Evolutionary conservation across 2,888 invertebrate species (phyloP).

Genomic region (Amaurobius ferox): DNA sequence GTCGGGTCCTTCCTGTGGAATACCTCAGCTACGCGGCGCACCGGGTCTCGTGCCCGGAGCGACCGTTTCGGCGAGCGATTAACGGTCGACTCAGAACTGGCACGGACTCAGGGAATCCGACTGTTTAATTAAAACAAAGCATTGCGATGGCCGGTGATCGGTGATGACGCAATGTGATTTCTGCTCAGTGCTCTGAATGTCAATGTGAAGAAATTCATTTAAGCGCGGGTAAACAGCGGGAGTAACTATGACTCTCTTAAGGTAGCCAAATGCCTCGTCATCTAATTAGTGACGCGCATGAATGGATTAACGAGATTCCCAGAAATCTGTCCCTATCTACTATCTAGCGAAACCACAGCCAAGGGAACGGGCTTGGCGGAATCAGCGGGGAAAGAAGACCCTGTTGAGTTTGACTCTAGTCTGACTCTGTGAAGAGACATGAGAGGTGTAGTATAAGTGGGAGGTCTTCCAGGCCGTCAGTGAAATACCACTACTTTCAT

Average conservation of each 20-base stretch:
- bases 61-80: constrained; percentile 76
- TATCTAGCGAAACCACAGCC: too few species aligned
- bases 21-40: constrained; percentile 74
- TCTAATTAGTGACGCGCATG: constrained; percentile 67
- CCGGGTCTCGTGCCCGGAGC: constrained; percentile 67
- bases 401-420: too few species aligned
- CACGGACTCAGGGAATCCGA: constrained; percentile 76
- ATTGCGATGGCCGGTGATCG: constrained; percentile 77
- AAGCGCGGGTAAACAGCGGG: too few species aligned
- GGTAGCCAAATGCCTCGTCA: constrained; percentile 56
- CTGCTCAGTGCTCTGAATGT: constrained; percentile 80
- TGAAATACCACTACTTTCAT: constrained; percentile 76
- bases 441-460: too few species aligned
- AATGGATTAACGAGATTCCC: constrained; percentile 68
- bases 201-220: too few species aligned
- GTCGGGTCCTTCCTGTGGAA: constrained; percentile 76
- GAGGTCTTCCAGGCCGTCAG: too few species aligned
- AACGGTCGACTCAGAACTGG: constrained; percentile 43
- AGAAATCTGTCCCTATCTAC: too few species aligned
- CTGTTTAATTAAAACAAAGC: constrained; percentile 80
- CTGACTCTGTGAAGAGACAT: too few species aligned
- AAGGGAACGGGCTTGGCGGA: too few species aligned
- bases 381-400: too few species aligned
- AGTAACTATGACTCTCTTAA: too few species aligned
- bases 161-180: constrained; percentile 79